Evolutionary conservation across 2,888 invertebrate genomes (phyloP), one percentile per base, ranked within the genome.

Genomic region (Melolontha melolontha): DNA sequence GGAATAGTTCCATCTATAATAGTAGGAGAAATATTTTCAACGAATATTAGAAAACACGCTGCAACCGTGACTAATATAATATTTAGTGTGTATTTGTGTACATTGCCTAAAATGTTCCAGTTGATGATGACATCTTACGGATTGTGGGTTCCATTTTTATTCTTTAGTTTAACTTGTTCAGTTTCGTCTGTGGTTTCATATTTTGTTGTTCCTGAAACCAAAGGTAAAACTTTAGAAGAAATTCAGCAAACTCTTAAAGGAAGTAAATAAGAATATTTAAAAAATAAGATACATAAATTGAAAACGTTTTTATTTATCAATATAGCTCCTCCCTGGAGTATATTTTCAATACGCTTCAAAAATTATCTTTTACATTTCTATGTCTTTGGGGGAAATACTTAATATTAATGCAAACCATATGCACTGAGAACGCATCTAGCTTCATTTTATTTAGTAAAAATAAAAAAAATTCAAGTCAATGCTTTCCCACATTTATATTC

Each of bases 201-300:
- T 66, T 79, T 71, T 69, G 74, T 77, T 67, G 71, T 83, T 50
- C 81, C 81, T 2, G 80, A 83, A 69, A 83, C 82, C 0, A 79
- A 77, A 71, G 81, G 80, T 2, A 81, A 80, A 69, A 80, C 80
- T 11, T 72, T 83, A 22, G 81, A 81, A 66, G 79, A 82, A 74
- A 82, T 82, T 52, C 82, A 82, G 69, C 79, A 80, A 69, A 70
- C 73, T 8, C 73, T 81, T 29, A 62, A 80, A 78, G 57, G 42
- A 44, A 44, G 12, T 52, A 49, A 8, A 6, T 34, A 34, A 34
- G n/a, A n/a, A n/a, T n/a, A n/a, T n/a, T n/a, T n/a, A n/a, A n/a
- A n/a, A n/a, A n/a, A n/a, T n/a, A n/a, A n/a, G n/a, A n/a, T n/a
- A n/a, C n/a, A n/a, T n/a, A n/a, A n/a, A n/a, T n/a, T n/a, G n/a